Percentiles rank a stretch among this genome's conserved stretches.
Evolutionary conservation across 2,113 vertebrate genomes (phyloP).

Genomic region (Ictalurus furcatus): DNA sequence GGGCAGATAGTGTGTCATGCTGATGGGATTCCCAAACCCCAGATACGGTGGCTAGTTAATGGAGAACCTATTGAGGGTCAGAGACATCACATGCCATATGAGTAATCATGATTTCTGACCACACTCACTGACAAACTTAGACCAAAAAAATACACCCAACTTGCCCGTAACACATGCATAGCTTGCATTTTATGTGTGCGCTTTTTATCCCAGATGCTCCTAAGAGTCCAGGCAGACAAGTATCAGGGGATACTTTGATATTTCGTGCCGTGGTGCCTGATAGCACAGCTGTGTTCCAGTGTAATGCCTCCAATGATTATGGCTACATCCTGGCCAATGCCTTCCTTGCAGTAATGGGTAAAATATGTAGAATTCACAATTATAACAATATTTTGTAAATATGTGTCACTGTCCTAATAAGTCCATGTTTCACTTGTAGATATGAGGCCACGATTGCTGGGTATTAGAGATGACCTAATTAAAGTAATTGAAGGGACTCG

Average conservation of each 20-base stretch:
- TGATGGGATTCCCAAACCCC: constrained; percentile 88
- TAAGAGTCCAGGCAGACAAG: constrained; percentile 83
- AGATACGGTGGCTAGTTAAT: constrained; percentile 89
- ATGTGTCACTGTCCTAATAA: background rate
- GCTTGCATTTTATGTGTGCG: background rate
- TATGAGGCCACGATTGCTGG: constrained; percentile 82
- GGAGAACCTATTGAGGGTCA: constrained; percentile 90
- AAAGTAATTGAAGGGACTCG: constrained; percentile 85
- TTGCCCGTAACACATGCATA: background rate
- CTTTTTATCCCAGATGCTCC: constrained; percentile 70
- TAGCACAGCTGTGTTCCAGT: constrained; percentile 93
- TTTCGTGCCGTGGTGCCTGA: constrained; percentile 83
- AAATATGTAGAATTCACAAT: constrained; percentile 46
- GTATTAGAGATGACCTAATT: constrained; percentile 79
- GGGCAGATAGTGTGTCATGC: constrained; percentile 86
- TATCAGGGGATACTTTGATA: constrained; percentile 85
- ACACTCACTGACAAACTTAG: background rate
- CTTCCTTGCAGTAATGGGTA: constrained; percentile 92
- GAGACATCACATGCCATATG: constrained; percentile 39
- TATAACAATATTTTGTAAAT: background rate
- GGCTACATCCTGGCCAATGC: constrained; percentile 94
- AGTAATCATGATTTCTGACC: background rate
- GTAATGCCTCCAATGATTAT: constrained; percentile 92
- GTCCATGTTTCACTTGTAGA: constrained; percentile 68
- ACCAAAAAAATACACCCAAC: background rate